These are phyloP conservation scores for Scaptomyza graminum DNA, from an alignment of 1,140 invertebrate genomes.

Conservation along the genomic window DNA sequence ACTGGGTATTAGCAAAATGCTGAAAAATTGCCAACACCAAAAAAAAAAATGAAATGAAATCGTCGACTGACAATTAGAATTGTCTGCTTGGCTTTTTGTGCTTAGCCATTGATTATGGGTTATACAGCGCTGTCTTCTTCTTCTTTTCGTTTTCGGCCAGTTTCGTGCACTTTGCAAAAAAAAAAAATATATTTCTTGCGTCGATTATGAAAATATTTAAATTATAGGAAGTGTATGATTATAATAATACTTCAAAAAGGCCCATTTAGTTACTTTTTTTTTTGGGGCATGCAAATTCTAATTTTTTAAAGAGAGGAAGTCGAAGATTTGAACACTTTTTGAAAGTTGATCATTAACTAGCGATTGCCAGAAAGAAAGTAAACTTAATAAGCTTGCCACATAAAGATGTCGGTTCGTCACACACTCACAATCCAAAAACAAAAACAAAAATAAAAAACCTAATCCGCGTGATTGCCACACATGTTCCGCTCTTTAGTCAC, in stretches of 20 bases:
- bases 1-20: conserved; percentile 78
- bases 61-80: conserved; percentile 75
- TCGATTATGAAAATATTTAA: conserved; percentile 77
- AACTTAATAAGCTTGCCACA: background rate
- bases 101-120: conserved; percentile 74
- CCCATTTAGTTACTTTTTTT: background rate
- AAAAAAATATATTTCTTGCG: conserved; percentile 15
- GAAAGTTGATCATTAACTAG: background rate
- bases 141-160: background rate
- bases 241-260: conserved; percentile 13
- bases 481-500: conserved; percentile 32
- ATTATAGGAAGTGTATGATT: conserved; percentile 73
- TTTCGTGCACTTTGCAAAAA: conserved; percentile 39
- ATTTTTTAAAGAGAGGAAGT: background rate
- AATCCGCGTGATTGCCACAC: conserved; percentile 16
- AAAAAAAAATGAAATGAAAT: conserved; percentile 48
- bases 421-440: background rate
- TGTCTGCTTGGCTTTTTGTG: conserved; percentile 74
- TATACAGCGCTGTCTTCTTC: conserved; percentile 35
- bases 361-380: conserved; percentile 3
- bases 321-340: background rate
- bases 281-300: conserved; percentile 59
- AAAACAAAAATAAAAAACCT: background rate
- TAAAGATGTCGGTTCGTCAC: conserved; percentile 2
- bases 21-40: conserved; percentile 70